Base-by-base conservation (phyloP, 2,797 vertebrate species). In the Rhabdomys pumilio region DNA sequence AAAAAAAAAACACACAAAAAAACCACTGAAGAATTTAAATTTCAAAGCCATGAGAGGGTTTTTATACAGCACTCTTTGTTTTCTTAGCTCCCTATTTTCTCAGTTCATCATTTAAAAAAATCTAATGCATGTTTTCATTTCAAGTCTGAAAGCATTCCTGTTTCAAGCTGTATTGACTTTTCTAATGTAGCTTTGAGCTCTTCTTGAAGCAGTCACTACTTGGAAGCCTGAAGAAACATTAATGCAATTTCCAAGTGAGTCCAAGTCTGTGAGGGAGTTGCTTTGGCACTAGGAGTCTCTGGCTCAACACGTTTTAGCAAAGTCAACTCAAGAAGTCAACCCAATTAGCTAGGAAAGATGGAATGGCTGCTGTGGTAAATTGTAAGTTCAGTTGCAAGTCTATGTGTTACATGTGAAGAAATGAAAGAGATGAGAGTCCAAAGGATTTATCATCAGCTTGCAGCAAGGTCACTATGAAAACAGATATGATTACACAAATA, bases 111-210 rank as follows among this genome's bases (percentile, higher is more conserved):
- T 94, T 96, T 91, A 24, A 95, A 94, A 96, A 87, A 92, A 69
- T 65, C 67, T 96, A 96, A 94, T 86, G 79, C 80, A 82, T 90
- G 81, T 88, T 97, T 97, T 97, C n/a, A 72, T 94, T 96, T 97
- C 73, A 96, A 53, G 69, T 96, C 22, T 96, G 96, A 96, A 96
- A 94, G 77, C 90, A 92, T 93, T 95, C 77, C 4, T 76, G 61
- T 95, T 97, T 97, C 82, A 94, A 96, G 79, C 96, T 90, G 57
- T 72, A 95, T 90, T 95, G 69, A 96, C 89, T 95, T 97, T 93
- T 95, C 72, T 92, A 95, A 93, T 90, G 91, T 17, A 96, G 81
- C 84, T 95, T 61, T 96, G 84, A 96, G 92, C 73, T 61, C 44
- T 93, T 96, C 91, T 97, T 81, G 12, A 96, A 96, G 92, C 26